Conservation (phyloP, 2,113 vertebrate species). For the Orthonyx spaldingii region DNA sequence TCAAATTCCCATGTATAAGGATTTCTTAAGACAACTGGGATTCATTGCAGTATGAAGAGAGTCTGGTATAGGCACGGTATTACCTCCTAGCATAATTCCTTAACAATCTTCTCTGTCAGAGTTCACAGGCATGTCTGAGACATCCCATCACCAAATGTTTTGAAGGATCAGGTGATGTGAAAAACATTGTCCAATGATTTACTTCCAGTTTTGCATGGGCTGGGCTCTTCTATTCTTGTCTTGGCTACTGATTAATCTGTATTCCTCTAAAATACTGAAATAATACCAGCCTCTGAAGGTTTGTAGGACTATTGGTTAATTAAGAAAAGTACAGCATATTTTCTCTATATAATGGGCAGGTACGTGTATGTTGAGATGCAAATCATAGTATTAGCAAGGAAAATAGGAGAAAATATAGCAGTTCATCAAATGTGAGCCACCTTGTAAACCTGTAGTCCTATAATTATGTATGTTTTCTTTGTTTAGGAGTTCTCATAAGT, state of each 20-base stretch:
- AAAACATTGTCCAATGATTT: not conserved
- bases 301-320: not conserved
- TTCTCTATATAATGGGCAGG: not conserved
- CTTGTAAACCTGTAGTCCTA: not conserved
- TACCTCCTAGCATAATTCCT: not conserved
- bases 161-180: not conserved
- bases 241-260: not conserved
- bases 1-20: not conserved
- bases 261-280: not conserved
- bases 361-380: not conserved
- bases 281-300: not conserved
- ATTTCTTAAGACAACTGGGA: not conserved
- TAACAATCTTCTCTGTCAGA: not conserved
- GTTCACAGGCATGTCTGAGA: not conserved
- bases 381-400: constrained; percentile 6
- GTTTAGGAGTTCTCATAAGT: not conserved
- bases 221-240: not conserved
- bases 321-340: not conserved
- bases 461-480: not conserved
- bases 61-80: not conserved
- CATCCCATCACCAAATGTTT: not conserved
- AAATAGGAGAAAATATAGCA: not conserved
- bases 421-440: not conserved
- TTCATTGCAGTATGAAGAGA: not conserved
- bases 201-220: not conserved